Base-by-base conservation (phyloP, 2,888 invertebrate species). In the Euspilapteryx auroguttella region DNA sequence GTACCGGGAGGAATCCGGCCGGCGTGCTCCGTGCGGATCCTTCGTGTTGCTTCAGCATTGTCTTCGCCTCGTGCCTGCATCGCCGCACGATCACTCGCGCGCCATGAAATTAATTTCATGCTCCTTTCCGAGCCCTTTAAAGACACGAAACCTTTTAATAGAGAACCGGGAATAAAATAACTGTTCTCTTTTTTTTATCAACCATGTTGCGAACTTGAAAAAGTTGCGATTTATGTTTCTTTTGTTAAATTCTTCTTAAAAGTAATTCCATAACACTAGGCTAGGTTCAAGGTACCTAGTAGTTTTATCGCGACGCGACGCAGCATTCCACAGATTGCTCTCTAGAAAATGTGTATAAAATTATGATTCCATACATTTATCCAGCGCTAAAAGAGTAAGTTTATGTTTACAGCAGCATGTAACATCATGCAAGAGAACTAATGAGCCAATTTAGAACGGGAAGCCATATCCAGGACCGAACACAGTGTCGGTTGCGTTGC, bases 381-480 rank as follows among this genome's bases (percentile, higher is more conserved):
- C 5, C 17, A 8, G 17, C 5, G 5, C 5, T 17, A 17, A 17
- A 24, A 20, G 12, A 26, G 14, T 23, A 12, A 13, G 14, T 14
- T 27, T 26, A 32, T 25, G 13, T 32, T 14, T 28, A 15, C 28
- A 20, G 28, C 12, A 28, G 24, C 21, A 25, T 17, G 27, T 21
- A 32, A 30, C 32, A 25, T 30, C 32, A 27, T 30, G 32, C 25
- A 32, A 32, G 27, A 29, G 22, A 39, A 34, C 34, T 36, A 40
- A 41, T 39, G 33, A 39, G 37, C 32, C 34, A 37, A 35, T 38
- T 34, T 36, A 24, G 25, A 37, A 37, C 39, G 34, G 41, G 42
- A 41, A 42, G 38, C 31, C 29, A 27, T 33, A 36, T 34, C 34
- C 34, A 20, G 27, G 37, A 32, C 38, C 31, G 9, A 10, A 24